Base-by-base conservation (phyloP, 2,797 vertebrate species). In the Clarias platycephalus region DNA sequence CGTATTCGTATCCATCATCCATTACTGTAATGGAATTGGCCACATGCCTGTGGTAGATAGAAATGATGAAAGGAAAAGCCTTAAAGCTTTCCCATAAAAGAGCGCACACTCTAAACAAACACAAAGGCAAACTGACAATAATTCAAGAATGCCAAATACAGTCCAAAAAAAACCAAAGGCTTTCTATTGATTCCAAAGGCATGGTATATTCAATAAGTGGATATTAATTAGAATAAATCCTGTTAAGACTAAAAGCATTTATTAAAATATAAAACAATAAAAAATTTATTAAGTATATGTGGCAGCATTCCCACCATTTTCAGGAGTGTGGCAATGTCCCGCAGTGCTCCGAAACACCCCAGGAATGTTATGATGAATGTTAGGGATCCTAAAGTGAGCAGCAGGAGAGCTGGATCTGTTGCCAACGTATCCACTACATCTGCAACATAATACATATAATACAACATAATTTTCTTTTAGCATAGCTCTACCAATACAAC, bases 301-400 rank as follows among this genome's bases (percentile, higher is more conserved):
- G 13, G 24, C 26, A 71, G 37, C 34, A 3, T 18, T 88, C 89
- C 89, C 60, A 94, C 91, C 86, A 80, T 90, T 89, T 94, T 95
- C 83, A 96, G 92, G 76, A 96, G 90, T 60, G 93, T 88, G 34
- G 88, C 77, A 82, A 81, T 15, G 79, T 96, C 95, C 2, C 95
- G 91, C 83, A 96, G 85, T 0, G 95, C 94, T 34, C 95, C 95
- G 0, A 90, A 92, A 86, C 95, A 96, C 3, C 96, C 96, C 0
- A 96, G 86, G 88, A 97, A 95, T 0, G 95, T 95, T 87, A 96
- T 91, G 64, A 92, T 88, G 86, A 96, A 96, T 91, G 92, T 96
- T 13, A 95, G 63, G 0, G 91, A 91, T 13, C 96, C 95, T 0
- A 95, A 88, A 0, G 89, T 24, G 26, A 96, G 94, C 84, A 96